phyloP scores from a whole-genome alignment of 2,113 vertebrate species.

The Gobius niger region DNA sequence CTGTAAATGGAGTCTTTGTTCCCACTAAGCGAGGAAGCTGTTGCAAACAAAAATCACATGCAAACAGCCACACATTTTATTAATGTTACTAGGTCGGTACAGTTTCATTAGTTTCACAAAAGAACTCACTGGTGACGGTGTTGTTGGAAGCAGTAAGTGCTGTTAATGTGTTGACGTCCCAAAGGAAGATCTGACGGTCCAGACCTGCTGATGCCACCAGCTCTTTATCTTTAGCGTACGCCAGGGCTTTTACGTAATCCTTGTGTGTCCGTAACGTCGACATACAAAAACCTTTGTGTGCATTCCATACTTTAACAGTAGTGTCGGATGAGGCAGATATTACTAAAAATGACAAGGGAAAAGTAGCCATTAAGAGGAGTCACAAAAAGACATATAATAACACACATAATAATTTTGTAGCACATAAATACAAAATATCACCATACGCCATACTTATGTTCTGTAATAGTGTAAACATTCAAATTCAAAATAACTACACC shows the following conservation, averaged over 20 bases:
- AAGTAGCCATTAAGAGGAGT: background rate
- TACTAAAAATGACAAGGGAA: constrained; percentile 71
- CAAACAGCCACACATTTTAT: background rate
- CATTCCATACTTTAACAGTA: constrained; percentile 99
- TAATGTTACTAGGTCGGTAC: background rate
- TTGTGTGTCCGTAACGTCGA: constrained; percentile 98
- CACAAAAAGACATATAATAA: too few relatives aligned
- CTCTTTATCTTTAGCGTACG: constrained; percentile 98
- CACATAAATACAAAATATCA: too few relatives aligned
- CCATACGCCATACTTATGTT: background rate
- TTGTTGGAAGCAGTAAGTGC: constrained; percentile 99
- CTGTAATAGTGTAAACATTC: background rate
- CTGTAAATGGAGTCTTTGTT: constrained; percentile 99
- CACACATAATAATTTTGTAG: background rate
- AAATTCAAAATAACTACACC: background rate
- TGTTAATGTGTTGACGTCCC: constrained; percentile 98
- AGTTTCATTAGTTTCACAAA: background rate
- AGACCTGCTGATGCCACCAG: constrained; percentile 95
- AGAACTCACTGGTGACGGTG: constrained; percentile 94
- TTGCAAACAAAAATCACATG: constrained; percentile 27
- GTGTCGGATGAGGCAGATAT: constrained; percentile 98
- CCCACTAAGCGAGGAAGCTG: constrained; percentile 96
- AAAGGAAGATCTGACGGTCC: constrained; percentile 98
- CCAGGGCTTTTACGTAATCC: constrained; percentile 98
- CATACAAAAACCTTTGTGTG: constrained; percentile 99